Evolutionary conservation across 2,888 invertebrate species (phyloP).

Genomic region (Phlogophora meticulosa): DNA sequence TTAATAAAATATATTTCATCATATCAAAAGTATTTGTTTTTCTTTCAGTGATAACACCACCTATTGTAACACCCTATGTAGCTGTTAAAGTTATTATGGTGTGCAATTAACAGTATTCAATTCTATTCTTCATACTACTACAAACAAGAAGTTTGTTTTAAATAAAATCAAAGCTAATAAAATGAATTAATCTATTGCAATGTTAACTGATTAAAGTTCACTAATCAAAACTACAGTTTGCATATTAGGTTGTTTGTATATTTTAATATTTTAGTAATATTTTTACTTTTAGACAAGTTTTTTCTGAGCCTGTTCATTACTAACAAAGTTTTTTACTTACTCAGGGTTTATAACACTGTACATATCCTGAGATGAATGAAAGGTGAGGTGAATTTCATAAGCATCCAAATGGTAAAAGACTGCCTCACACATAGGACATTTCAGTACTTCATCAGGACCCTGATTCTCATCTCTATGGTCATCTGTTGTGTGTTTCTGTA

Average conservation of each 20-base stretch:
- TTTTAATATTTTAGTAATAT: too few relatives aligned
- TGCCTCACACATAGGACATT: slow-evolving; percentile 92
- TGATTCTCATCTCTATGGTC: slow-evolving; percentile 91
- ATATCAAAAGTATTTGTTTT: too few relatives aligned
- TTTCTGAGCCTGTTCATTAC: neutral
- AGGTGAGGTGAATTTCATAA: slow-evolving; percentile 92
- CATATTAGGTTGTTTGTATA: too few relatives aligned
- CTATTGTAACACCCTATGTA: too few relatives aligned
- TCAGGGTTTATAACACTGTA: slow-evolving; percentile 91
- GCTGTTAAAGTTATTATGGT: too few relatives aligned
- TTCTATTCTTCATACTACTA: neutral
- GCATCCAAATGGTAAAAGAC: slow-evolving; percentile 92
- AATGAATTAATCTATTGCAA: neutral
- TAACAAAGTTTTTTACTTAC: slow-evolving; percentile 70
- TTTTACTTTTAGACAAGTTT: too few relatives aligned
- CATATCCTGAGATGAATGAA: slow-evolving; percentile 92
- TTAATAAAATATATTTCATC: neutral
- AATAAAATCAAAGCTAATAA: neutral
- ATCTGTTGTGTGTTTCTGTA: slow-evolving; percentile 90
- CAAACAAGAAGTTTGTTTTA: too few relatives aligned
- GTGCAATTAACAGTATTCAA: too few relatives aligned
- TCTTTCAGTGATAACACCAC: too few relatives aligned
- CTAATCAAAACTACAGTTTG: too few relatives aligned
- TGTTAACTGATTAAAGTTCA: too few relatives aligned
- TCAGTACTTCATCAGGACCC: slow-evolving; percentile 90